phyloP scores from a whole-genome alignment of 2,113 vertebrate genomes.

The Bombycilla garrulus region DNA sequence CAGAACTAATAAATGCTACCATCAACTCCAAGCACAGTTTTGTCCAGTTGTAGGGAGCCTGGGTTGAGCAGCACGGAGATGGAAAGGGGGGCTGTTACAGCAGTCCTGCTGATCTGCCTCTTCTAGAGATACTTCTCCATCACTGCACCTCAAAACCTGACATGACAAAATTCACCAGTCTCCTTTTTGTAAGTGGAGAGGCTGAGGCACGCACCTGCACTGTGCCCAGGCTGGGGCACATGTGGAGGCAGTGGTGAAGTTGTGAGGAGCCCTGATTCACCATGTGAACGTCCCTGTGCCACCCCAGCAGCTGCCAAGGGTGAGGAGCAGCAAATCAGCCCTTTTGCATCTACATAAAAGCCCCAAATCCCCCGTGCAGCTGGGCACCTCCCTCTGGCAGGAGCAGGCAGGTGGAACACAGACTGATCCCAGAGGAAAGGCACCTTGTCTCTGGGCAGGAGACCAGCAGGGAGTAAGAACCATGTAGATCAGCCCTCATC shows the following conservation, averaged over 20 bases:
- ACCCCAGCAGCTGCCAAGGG: not conserved
- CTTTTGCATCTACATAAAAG: not conserved
- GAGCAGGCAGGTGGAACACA: not conserved
- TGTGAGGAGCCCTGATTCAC: not conserved
- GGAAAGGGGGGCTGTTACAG: not conserved
- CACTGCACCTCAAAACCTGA: not conserved
- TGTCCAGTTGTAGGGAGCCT: not conserved
- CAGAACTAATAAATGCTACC: not conserved
- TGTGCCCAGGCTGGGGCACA: not conserved
- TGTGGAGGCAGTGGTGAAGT: rapidly evolving
- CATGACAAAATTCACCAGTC: not conserved
- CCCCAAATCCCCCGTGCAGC: not conserved
- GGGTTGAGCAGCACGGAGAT: rapidly evolving
- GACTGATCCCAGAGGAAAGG: not conserved
- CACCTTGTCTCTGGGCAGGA: not conserved
- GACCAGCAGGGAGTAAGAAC: not conserved
- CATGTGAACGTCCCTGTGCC: not conserved
- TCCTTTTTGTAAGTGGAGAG: not conserved
- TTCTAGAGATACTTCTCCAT: not conserved
- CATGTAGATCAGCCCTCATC: not conserved
- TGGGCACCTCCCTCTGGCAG: not conserved
- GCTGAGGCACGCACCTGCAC: not conserved
- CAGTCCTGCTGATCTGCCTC: not conserved
- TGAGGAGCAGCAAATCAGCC: not conserved
- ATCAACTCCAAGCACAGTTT: rapidly evolving